Evolutionary conservation across 1,140 invertebrate genomes (phyloP).

Genomic region (Pogonomyrmex barbatus): DNA sequence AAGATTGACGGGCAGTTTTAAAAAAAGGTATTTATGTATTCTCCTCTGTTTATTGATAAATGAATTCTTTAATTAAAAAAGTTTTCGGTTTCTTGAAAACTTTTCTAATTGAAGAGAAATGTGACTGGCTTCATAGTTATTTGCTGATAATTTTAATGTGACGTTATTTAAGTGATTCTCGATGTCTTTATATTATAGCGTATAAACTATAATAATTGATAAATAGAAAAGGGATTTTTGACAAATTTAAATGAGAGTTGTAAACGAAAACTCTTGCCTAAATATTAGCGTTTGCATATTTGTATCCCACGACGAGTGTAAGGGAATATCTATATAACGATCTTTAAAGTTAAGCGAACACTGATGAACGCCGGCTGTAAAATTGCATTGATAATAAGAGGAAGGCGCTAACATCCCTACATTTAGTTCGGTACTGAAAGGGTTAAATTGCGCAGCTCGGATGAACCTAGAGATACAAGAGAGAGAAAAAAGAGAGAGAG

Average conservation of each 20-base stretch:
- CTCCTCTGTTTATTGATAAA: neutral
- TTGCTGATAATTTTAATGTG: constrained; percentile 23
- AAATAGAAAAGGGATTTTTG: constrained; percentile 33
- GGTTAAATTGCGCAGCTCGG: constrained; percentile 35
- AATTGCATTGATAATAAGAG: neutral
- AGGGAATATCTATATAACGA: constrained; percentile 37
- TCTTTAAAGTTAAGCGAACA: constrained; percentile 15
- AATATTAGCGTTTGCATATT: constrained; percentile 53
- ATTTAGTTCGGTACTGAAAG: constrained; percentile 54
- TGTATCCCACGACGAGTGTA: constrained; percentile 10
- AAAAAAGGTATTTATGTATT: neutral
- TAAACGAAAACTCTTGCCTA: constrained; percentile 35
- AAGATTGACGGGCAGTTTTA: neutral
- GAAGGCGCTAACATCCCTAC: constrained; percentile 8
- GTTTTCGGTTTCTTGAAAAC: neutral
- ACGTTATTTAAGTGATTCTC: constrained; percentile 23
- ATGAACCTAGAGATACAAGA: neutral
- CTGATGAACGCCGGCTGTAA: constrained; percentile 5
- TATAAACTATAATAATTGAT: constrained; percentile 24
- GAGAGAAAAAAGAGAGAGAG: no score
- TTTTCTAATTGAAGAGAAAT: neutral
- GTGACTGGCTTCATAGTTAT: constrained; percentile 8
- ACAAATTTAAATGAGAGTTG: constrained; percentile 21
- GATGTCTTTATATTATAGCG: constrained; percentile 16
- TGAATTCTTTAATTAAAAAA: neutral